Conservation (phyloP, 2,797 vertebrate genomes). For the Rhinoraja longicauda region DNA sequence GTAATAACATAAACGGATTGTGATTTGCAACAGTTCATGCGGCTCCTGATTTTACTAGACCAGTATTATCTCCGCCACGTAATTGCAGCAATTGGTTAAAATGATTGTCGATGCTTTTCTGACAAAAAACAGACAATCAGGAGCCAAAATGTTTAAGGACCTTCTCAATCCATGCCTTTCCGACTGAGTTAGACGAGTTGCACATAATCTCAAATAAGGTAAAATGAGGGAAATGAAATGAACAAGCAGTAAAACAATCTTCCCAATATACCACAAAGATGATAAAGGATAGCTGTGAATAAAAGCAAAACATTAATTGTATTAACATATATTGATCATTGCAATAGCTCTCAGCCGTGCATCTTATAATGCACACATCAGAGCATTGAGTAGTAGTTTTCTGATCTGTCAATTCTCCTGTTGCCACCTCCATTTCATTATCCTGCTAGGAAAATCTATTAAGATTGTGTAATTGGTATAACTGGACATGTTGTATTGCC, state of each 20-base stretch:
- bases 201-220: background rate
- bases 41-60: background rate
- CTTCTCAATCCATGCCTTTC: background rate
- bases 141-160: background rate
- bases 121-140: background rate
- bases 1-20: background rate
- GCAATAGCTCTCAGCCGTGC: background rate
- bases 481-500: background rate
- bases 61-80: background rate
- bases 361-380: background rate
- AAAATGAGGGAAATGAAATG: background rate
- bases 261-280: background rate
- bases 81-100: background rate
- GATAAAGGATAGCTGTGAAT: background rate
- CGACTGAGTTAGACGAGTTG: background rate
- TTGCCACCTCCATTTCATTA: background rate
- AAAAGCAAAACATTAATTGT: background rate
- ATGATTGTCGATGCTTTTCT: too few relatives aligned
- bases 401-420: background rate
- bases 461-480: background rate
- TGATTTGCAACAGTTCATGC: background rate
- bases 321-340: background rate
- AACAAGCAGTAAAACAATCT: background rate
- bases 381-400: background rate
- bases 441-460: background rate